These are phyloP conservation scores for Gasterosteus nipponicus DNA, from an alignment of 2,113 vertebrate genomes.

Conservation along the genomic window DNA sequence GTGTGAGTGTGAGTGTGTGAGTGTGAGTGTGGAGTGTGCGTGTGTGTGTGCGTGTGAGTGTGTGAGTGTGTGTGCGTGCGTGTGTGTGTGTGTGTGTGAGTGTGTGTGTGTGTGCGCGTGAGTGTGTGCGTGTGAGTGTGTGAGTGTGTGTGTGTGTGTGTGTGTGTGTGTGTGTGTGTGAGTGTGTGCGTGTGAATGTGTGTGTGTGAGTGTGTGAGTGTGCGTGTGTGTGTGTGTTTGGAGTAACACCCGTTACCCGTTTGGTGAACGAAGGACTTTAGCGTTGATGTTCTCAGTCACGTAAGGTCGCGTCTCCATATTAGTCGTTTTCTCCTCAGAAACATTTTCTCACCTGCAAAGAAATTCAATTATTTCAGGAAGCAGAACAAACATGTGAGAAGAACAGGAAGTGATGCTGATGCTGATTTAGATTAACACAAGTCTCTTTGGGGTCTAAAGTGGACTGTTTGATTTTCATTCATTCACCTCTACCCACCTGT, in stretches of 20 bases:
- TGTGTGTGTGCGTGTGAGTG: constrained; percentile 3
- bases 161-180: background rate
- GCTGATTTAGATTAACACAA: too few relatives aligned
- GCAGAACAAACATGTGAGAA: too few relatives aligned
- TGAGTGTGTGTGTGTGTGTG: background rate
- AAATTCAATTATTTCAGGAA: too few relatives aligned
- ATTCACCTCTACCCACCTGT: background rate
- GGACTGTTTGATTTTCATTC: too few relatives aligned
- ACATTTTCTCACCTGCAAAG: background rate
- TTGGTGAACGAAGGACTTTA: background rate
- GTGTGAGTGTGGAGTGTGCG: too few relatives aligned
- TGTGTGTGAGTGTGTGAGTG: background rate
- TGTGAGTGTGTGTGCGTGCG: background rate
- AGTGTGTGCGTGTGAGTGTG: too few relatives aligned
- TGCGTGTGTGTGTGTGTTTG: background rate
- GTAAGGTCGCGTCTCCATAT: background rate
- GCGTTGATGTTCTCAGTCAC: background rate
- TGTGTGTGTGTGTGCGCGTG: constrained; percentile 14
- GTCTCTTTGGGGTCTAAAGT: too few relatives aligned
- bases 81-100: background rate
- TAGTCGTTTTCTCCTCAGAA: background rate
- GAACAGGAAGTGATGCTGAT: too few relatives aligned
- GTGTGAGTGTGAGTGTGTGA: background rate
- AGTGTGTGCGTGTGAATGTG: background rate
- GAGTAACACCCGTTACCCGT: background rate